A percentile compares a stretch with the other conserved stretches of the same genome.
Evolutionary conservation across 1,140 invertebrate genomes (phyloP).

Genomic region (Anastatus disparis): DNA sequence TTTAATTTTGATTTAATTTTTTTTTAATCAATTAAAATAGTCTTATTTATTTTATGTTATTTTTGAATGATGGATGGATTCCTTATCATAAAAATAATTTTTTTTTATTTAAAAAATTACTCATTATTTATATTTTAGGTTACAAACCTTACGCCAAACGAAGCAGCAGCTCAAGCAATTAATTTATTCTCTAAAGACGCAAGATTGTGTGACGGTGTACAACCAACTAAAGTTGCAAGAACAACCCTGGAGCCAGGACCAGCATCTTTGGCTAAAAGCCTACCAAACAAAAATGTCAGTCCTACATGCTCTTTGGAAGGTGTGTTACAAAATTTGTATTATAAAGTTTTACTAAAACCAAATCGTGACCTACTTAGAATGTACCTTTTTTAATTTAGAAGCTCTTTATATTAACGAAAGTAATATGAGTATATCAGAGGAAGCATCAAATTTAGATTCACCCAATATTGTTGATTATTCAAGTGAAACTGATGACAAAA

Average conservation of each 20-base stretch:
- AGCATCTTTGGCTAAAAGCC: conserved; percentile 68
- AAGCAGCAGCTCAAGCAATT: conserved; percentile 88
- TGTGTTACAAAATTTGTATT: conserved; percentile 44
- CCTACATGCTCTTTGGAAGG: conserved; percentile 64
- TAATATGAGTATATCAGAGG: too few species aligned
- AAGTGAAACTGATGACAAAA: conserved; percentile 38
- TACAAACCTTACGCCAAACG: conserved; percentile 82
- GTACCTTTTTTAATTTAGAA: conserved; percentile 25
- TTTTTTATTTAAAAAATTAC: too few species aligned
- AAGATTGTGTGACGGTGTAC: conserved; percentile 78
- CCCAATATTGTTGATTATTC: conserved; percentile 27
- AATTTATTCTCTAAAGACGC: conserved; percentile 87
- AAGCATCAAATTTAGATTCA: conserved; percentile 17
- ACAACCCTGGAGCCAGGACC: conserved; percentile 68
- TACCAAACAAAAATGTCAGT: conserved; percentile 68
- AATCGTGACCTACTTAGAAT: too few species aligned
- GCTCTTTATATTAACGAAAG: too few species aligned
- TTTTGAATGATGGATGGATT: too few species aligned
- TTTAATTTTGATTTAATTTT: too few species aligned
- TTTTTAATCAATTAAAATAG: too few species aligned
- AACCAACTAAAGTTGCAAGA: conserved; percentile 78
- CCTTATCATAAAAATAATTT: too few species aligned
- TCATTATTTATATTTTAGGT: too few species aligned
- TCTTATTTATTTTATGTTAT: too few species aligned
- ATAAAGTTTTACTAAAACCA: too few species aligned